These are phyloP conservation scores for Sturnus vulgaris DNA, from an alignment of 2,113 vertebrate genomes.

Conservation along the genomic window DNA sequence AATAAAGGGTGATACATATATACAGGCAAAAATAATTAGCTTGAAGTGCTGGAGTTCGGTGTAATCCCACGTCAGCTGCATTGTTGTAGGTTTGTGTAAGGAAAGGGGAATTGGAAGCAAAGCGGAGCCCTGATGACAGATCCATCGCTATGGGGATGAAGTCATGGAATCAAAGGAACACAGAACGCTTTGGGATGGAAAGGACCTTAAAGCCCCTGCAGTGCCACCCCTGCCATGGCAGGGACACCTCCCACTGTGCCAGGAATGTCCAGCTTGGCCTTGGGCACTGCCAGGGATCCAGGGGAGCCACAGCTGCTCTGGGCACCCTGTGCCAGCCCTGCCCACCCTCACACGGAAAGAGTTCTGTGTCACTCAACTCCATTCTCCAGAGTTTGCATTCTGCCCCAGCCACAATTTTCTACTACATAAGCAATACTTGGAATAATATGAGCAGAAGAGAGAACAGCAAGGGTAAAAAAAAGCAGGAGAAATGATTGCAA, in stretches of 20 bases:
- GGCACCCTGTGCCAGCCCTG: background rate
- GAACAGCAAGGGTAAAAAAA: background rate
- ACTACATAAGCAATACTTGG: background rate
- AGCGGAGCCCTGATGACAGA: background rate
- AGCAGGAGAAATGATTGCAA: background rate
- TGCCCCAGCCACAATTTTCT: background rate
- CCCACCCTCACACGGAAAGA: background rate
- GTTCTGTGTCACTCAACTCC: background rate
- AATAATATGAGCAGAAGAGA: background rate
- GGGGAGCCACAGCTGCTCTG: background rate
- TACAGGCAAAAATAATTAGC: constrained; percentile 13
- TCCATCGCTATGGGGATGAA: background rate
- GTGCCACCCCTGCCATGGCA: background rate
- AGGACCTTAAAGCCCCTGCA: background rate
- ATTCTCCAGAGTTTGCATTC: background rate
- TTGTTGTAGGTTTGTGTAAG: background rate
- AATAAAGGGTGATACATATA: background rate
- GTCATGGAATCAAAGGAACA: background rate
- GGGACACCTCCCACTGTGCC: rapidly evolving
- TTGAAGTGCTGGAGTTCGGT: background rate
- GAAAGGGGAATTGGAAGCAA: background rate
- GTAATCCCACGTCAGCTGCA: background rate
- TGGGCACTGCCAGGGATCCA: background rate
- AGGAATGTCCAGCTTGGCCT: background rate
- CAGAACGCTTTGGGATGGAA: background rate